Conservation (phyloP, 2,113 vertebrate species). For the Sander vitreus region DNA sequence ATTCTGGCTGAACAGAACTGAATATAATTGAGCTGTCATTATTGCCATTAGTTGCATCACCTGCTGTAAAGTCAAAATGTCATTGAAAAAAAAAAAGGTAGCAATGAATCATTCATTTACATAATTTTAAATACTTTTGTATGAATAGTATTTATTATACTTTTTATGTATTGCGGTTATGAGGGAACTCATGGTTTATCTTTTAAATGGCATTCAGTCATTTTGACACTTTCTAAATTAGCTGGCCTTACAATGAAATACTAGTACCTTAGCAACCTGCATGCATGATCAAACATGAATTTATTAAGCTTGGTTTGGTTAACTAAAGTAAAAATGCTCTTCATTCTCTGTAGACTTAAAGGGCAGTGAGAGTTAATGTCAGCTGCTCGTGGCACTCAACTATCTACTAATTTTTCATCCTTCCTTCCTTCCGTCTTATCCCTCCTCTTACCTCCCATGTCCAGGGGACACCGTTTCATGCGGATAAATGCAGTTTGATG, state of each 20-base stretch:
- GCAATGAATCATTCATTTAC: too few relatives aligned
- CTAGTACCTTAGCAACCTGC: neutral
- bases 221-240: constrained; percentile 11
- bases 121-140: too few relatives aligned
- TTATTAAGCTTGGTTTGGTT: constrained; percentile 13
- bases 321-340: neutral
- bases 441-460: constrained; percentile 6
- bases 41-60: too few relatives aligned
- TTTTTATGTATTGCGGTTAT: too few relatives aligned
- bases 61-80: too few relatives aligned
- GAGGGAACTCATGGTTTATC: neutral
- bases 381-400: neutral
- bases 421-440: neutral
- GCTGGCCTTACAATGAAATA: neutral
- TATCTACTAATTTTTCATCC: neutral
- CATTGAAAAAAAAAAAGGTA: too few relatives aligned
- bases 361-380: constrained; percentile 30
- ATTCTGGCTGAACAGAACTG: neutral
- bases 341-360: constrained; percentile 7
- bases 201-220: constrained; percentile 3
- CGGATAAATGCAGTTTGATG: constrained; percentile 16
- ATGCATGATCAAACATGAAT: constrained; percentile 21
- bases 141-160: too few relatives aligned
- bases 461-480: neutral
- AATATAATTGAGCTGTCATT: too few relatives aligned